phyloP scores from a whole-genome alignment of 1,140 invertebrate species.

The Bombus superbus region DNA sequence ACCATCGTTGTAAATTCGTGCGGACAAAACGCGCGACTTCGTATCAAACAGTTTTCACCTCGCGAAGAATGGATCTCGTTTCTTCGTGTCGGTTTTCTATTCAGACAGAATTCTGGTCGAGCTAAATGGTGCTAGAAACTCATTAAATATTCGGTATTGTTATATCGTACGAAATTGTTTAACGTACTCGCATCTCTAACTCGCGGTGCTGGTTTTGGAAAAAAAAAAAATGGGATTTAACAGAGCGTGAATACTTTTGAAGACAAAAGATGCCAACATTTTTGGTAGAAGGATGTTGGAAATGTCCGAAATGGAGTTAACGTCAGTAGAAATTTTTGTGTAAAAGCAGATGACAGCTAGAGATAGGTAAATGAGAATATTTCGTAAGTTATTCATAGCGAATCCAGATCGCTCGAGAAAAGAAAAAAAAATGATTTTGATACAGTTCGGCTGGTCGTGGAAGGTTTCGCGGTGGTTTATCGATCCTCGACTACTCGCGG shows the following conservation, averaged over 20 bases:
- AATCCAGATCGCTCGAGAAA: not conserved
- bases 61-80: conserved; percentile 10
- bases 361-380: not conserved
- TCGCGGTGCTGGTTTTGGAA: not conserved
- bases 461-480: conserved; percentile 30
- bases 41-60: conserved; percentile 38
- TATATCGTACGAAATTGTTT: not conserved
- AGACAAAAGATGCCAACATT: not conserved
- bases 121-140: not conserved
- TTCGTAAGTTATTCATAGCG: not conserved
- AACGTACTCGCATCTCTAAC: too few species aligned
- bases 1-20: conserved; percentile 18
- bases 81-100: not conserved
- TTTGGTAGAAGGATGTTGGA: not conserved
- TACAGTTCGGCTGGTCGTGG: not conserved
- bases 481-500: not conserved
- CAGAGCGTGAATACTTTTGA: not conserved
- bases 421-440: not conserved
- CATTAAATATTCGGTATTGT: not conserved
- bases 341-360: not conserved
- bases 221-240: not conserved
- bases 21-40: conserved; percentile 36
- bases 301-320: not conserved
- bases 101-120: not conserved
- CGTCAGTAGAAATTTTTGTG: not conserved